Conservation (phyloP, 2,888 invertebrate species). For the Xylota segnis region DNA sequence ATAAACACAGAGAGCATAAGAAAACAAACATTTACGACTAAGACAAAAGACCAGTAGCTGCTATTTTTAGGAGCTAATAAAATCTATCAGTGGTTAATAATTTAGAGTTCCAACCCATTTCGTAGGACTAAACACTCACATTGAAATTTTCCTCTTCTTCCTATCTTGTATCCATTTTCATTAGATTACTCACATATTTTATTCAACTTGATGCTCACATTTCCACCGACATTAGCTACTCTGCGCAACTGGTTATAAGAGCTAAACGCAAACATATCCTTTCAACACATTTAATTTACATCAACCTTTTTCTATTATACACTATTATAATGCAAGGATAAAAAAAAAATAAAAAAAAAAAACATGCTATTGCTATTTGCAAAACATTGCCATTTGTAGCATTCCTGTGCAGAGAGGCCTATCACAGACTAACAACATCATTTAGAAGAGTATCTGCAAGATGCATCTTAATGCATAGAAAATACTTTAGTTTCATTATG, state of each 20-base stretch:
- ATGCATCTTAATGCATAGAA: constrained; percentile 45
- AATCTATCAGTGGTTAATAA: too few relatives aligned
- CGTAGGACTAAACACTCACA: not conserved
- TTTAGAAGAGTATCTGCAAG: constrained; percentile 29
- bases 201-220: constrained; percentile 24
- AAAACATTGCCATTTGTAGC: constrained; percentile 39
- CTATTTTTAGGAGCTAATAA: too few relatives aligned
- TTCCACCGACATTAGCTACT: not conserved
- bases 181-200: constrained; percentile 47
- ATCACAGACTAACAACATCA: constrained; percentile 47
- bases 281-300: constrained; percentile 15
- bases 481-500: constrained; percentile 47
- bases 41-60: too few relatives aligned
- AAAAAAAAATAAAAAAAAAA: constrained; percentile 13
- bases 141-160: not conserved
- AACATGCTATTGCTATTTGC: not conserved
- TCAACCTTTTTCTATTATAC: constrained; percentile 13
- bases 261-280: constrained; percentile 3
- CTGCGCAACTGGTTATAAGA: constrained; percentile 42
- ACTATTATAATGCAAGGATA: not conserved
- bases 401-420: constrained; percentile 26
- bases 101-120: constrained; percentile 1
- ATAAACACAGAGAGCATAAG: too few relatives aligned
- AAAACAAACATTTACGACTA: too few relatives aligned
- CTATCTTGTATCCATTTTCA: constrained; percentile 26